Percentiles rank a stretch among this genome's conserved stretches.
Conservation (phyloP, 2,113 vertebrate genomes). For the Rhea americana region DNA sequence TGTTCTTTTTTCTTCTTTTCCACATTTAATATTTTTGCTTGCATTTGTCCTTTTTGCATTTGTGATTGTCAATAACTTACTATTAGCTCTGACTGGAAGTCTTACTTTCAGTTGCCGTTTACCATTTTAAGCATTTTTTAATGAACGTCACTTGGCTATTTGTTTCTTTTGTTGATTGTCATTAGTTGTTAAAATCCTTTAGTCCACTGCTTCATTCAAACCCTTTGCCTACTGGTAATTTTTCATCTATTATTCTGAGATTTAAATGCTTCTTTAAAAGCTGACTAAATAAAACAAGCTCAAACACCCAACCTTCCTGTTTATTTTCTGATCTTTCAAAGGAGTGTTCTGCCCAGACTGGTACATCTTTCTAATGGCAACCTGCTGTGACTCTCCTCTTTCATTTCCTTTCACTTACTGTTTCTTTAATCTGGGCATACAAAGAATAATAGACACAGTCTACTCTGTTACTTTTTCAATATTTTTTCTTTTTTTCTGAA, state of each 20-base stretch:
- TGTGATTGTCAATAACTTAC: neutral
- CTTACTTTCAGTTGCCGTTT: neutral
- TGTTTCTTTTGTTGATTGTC: neutral
- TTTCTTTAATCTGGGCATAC: slow-evolving; percentile 24
- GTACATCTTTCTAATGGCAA: slow-evolving; percentile 7
- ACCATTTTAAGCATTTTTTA: neutral
- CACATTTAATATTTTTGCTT: neutral
- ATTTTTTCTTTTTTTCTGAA: neutral
- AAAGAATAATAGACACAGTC: neutral
- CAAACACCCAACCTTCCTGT: neutral
- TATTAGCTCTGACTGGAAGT: neutral
- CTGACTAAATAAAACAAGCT: neutral
- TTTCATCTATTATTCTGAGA: neutral
- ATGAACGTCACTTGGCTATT: neutral
- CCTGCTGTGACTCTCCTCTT: neutral
- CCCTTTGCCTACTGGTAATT: neutral
- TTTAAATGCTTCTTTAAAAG: neutral
- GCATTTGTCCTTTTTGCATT: neutral
- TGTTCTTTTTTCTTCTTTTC: neutral
- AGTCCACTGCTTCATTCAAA: neutral
- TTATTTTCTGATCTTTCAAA: neutral
- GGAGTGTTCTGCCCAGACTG: neutral
- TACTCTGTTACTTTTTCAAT: slow-evolving; percentile 4
- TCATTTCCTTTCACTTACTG: slow-evolving; percentile 38
- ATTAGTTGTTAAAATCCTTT: neutral